These are phyloP conservation scores for Rapana venosa DNA, from an alignment of 2,888 invertebrate species.

Conservation along the genomic window DNA sequence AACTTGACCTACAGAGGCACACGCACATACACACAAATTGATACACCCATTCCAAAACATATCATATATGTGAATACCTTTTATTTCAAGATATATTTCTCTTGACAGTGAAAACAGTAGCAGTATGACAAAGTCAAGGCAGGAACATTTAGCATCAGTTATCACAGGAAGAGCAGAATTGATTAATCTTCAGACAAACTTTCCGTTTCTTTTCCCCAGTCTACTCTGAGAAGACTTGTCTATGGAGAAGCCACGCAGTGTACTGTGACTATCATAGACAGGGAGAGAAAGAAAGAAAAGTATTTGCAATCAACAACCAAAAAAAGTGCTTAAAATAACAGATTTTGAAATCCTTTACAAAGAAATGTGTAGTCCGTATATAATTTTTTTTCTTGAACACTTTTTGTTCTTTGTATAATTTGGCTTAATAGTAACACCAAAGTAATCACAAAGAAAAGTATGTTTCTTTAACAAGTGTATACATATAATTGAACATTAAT, in stretches of 20 bases:
- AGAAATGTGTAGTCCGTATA: too few species aligned
- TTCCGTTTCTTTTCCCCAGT: not conserved
- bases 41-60: not conserved
- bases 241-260: not conserved
- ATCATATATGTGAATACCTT: not conserved
- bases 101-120: not conserved
- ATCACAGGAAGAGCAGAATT: conserved; percentile 3
- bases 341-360: too few species aligned
- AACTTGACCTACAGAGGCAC: not conserved
- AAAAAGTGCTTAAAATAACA: not conserved
- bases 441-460: too few species aligned
- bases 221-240: not conserved
- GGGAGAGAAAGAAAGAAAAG: not conserved
- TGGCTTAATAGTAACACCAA: too few species aligned
- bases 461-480: too few species aligned
- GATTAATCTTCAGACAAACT: not conserved
- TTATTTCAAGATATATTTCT: not conserved
- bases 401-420: too few species aligned
- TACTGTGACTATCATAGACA: not conserved
- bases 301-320: not conserved
- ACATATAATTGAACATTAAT: too few species aligned
- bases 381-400: too few species aligned
- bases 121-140: not conserved
- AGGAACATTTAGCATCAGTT: not conserved
- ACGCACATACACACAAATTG: not conserved